Base-by-base conservation (phyloP, 2,888 invertebrate genomes). In the Ormyrus rosae region DNA sequence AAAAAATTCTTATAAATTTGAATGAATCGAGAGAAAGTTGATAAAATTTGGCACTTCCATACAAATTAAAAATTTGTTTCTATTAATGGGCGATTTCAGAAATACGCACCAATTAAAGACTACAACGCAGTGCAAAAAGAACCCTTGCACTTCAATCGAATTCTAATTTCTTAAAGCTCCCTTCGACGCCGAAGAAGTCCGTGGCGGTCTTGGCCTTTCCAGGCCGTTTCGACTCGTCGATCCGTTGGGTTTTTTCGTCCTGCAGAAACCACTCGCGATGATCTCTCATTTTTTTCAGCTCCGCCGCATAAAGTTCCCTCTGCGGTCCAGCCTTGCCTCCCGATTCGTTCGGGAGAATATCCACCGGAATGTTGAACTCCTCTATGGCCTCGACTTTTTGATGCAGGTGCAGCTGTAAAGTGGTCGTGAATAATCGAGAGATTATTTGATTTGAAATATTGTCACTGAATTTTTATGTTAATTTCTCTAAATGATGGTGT, bases 131-230 rank as follows among this genome's bases (percentile, higher is more conserved):
- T 34, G 34, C 4, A 34, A 34, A 34, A 34, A 34, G 3, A 34
- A 34, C 34, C 0, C 34, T 34, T 34, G 46, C 46, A n/a, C 56
- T 45, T 72, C 50, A 72, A 72, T 72, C 67, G 5, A 75, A 93
- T 61, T 94, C 94, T 45, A 95, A 89, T 86, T 95, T 95, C 88
- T 95, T 95, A 86, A 95, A 95, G 86, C 94, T 95, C 34, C 95
- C 95, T 86, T 95, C 94, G 6, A 94, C 92, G 58, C 95, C 95
- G 84, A 94, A 91, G 8, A 94, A 89, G 84, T 93, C 93, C 93
- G 92, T 56, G 95, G 91, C 55, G 91, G 50, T 93, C 89, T 94
- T 94, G 60, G 46, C 87, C 10, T 92, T 90, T 81, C 94, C 94
- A 61, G 91, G 60, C 4, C 95, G 91, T 51, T 92, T 87, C 0